Base-by-base conservation (phyloP, 2,113 vertebrate genomes). In the Saccopteryx leptura region DNA sequence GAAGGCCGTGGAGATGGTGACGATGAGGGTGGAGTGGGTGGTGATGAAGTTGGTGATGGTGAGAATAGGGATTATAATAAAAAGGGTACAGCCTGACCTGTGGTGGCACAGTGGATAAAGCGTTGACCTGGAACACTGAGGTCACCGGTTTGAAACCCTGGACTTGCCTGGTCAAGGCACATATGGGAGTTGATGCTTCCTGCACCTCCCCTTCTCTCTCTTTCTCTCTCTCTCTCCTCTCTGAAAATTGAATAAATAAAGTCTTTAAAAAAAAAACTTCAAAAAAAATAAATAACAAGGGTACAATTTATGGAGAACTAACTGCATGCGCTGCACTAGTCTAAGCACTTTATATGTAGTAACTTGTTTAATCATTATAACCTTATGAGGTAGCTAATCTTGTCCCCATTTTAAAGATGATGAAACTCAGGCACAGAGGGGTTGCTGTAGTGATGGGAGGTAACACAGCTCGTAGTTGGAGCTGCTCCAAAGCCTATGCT, bases 341-440 rank as follows among this genome's bases (percentile, higher is more conserved):
- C 75, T 89, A 95, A 88, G 50, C 31, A 66, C 63, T 85, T 79
- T 9, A 39, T 80, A 28, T 60, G 2, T 31, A 39, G 17, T 54
- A 85, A 79, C 46, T 90, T 88, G 78, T 86, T 93, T 71, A 78
- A 84, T 89, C 52, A 71, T 83, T 74, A 74, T 39, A 82, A 63
- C 33, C 65, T 65, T 75, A 9, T 83, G 56, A 63, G 21, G 72
- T n/a, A 46, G 48, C 74, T 69, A n/a, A 24, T 66, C 69, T 48
- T 23, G 66, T 65, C 11, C 46, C 11, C 24, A 39, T 52, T 48
- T 68, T 50, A 87, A 91, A 90, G 48, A 56, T 13, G 50, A 33
- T 83, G 10, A 52, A 74, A 63, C 28, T 31, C 56, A 83, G n/a
- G 58, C 63, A 80, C 39, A 74, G 74, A 28, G 60, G 33, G 19